Percentiles rank a stretch among this genome's conserved stretches.
phyloP scores from a whole-genome alignment of 2,888 invertebrate genomes.

The Catonia carolina region DNA sequence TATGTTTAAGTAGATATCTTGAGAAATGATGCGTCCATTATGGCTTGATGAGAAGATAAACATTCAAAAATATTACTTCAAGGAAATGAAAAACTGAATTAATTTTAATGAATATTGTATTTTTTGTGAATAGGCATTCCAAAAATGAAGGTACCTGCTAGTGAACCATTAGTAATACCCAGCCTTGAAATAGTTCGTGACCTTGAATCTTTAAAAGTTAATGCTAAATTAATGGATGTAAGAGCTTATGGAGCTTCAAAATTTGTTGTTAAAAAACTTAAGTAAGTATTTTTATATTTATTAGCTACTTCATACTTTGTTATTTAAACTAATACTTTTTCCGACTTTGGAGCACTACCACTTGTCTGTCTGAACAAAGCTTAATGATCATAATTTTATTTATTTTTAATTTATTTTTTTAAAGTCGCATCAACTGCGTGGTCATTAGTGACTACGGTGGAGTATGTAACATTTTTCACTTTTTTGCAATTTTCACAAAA shows the following conservation, averaged over 20 bases:
- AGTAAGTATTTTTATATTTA: conserved; percentile 44
- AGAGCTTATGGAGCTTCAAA: conserved; percentile 69
- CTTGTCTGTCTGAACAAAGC: neutral
- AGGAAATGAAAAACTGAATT: no score
- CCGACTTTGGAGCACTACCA: neutral
- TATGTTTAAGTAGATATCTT: no score
- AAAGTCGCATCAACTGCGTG: no score
- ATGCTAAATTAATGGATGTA: conserved; percentile 57
- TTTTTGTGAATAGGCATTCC: conserved; percentile 53
- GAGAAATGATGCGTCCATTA: no score
- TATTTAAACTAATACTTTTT: neutral
- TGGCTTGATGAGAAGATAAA: no score
- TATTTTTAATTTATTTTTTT: no score
- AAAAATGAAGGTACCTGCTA: conserved; percentile 62
- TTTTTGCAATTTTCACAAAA: no score
- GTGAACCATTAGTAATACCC: conserved; percentile 69
- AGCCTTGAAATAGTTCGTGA: conserved; percentile 64
- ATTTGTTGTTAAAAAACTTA: conserved; percentile 69
- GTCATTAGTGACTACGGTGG: no score
- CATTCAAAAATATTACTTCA: no score
- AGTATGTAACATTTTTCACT: no score
- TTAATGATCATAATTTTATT: no score
- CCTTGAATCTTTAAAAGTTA: conserved; percentile 42
- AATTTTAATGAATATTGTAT: no score
- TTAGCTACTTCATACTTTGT: neutral